Conservation (phyloP, 1,140 invertebrate genomes). For the Apis mellifera region DNA sequence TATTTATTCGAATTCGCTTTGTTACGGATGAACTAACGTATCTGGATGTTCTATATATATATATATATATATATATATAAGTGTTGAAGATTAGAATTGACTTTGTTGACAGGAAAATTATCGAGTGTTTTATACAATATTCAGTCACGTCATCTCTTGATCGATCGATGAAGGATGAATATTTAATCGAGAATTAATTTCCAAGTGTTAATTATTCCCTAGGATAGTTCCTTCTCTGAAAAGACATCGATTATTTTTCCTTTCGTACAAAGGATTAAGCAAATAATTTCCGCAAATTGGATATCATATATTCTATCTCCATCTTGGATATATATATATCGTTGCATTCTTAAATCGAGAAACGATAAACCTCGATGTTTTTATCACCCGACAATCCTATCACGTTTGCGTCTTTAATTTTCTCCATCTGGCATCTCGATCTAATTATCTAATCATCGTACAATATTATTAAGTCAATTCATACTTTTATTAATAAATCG, state of each 20-base stretch:
- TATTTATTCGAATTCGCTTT: no score
- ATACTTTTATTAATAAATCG: no score
- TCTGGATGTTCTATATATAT: no score
- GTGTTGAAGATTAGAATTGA: background rate
- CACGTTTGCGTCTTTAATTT: background rate
- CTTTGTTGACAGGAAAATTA: background rate
- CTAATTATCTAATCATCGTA: background rate
- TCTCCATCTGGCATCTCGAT: background rate
- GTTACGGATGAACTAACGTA: no score
- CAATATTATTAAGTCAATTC: no score
- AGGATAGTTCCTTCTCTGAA: background rate
- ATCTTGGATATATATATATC: no score
- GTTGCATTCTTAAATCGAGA: background rate
- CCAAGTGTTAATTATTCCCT: background rate
- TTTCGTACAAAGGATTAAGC: background rate
- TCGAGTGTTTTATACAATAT: background rate
- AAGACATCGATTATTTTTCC: background rate
- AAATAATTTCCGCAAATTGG: background rate
- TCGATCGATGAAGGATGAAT: background rate
- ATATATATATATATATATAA: no score
- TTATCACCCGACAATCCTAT: slow-evolving; percentile 8
- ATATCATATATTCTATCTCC: background rate
- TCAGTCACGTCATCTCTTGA: background rate
- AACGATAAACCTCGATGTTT: background rate
- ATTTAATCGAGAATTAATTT: background rate